A percentile compares a stretch with the other conserved stretches of the same genome.
Evolutionary conservation across 2,113 vertebrate genomes (phyloP).

Genomic region (Mixornis gularis): DNA sequence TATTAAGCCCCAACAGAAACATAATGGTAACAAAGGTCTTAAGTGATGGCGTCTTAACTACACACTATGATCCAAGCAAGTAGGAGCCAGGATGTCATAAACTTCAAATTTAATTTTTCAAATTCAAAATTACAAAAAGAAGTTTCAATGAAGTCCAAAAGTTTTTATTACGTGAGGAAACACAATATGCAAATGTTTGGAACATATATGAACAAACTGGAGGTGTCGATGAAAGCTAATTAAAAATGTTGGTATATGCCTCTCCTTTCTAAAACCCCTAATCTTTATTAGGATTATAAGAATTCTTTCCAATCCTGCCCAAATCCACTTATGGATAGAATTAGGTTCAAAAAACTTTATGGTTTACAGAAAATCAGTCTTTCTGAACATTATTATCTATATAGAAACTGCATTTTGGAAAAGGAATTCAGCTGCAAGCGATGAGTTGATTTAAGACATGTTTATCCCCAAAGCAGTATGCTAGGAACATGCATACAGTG

Average conservation of each 20-base stretch:
- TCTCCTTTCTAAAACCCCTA: background rate
- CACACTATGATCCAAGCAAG: background rate
- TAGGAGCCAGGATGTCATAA: background rate
- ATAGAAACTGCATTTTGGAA: slow-evolving; percentile 48
- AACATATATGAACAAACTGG: background rate
- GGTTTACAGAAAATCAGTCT: slow-evolving; percentile 36
- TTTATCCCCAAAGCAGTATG: slow-evolving; percentile 81
- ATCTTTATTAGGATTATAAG: background rate
- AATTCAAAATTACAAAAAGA: background rate
- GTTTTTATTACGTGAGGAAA: background rate
- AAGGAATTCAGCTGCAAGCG: slow-evolving; percentile 74
- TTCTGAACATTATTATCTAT: slow-evolving; percentile 58
- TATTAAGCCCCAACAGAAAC: background rate
- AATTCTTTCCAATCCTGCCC: background rate
- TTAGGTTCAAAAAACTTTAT: background rate
- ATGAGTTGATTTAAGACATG: slow-evolving; percentile 81
- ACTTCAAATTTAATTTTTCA: slow-evolving; percentile 7
- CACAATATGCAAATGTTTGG: background rate
- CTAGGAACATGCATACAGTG: slow-evolving; percentile 76
- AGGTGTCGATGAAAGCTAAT: background rate
- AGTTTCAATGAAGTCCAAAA: background rate
- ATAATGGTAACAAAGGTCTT: background rate
- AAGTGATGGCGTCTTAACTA: background rate
- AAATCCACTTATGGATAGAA: slow-evolving; percentile 1
- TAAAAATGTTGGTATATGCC: background rate